Conservation (phyloP, 2,888 invertebrate species). For the Cordilura impudica region DNA sequence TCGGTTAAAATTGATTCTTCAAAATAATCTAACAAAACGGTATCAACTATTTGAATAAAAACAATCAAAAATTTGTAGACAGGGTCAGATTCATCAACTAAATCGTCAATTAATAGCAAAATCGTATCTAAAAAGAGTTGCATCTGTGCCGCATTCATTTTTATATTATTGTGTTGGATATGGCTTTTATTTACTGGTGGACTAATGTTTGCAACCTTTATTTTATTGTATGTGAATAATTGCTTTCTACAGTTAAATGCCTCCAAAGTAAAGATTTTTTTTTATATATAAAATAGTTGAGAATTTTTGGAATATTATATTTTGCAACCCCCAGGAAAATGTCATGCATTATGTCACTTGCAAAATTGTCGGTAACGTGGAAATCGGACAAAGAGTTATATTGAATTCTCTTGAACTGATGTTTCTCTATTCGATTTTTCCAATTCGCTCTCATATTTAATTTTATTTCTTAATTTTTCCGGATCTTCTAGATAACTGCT, state of each 20-base stretch:
- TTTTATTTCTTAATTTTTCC: too few relatives aligned
- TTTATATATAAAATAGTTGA: conserved; percentile 58
- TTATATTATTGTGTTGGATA: conserved; percentile 8
- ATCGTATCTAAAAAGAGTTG: conserved; percentile 50
- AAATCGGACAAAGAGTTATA: conserved; percentile 49
- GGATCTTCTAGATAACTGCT: too few relatives aligned
- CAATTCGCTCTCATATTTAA: conserved; percentile 32
- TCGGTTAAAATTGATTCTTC: conserved; percentile 28
- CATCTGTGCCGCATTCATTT: conserved; percentile 17
- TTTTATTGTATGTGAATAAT: conserved; percentile 37
- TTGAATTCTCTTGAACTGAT: conserved; percentile 53
- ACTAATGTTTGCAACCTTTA: conserved; percentile 44
- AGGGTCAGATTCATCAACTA: conserved; percentile 40
- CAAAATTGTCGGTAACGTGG: conserved; percentile 56
- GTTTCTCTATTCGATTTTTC: conserved; percentile 21
- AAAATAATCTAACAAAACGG: too few relatives aligned
- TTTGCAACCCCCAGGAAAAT: conserved; percentile 58
- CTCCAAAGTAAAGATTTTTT: conserved; percentile 46
- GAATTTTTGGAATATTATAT: conserved; percentile 54
- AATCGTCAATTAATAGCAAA: conserved; percentile 47
- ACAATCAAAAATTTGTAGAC: conserved; percentile 41
- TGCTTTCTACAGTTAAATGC: conserved; percentile 53
- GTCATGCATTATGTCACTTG: conserved; percentile 58
- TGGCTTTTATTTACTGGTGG: conserved; percentile 31
- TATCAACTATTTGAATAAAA: conserved; percentile 41